Evolutionary conservation across 2,797 vertebrate species (phyloP), one percentile per base, ranked within the genome.

Genomic region (Echeneis naucrates): DNA sequence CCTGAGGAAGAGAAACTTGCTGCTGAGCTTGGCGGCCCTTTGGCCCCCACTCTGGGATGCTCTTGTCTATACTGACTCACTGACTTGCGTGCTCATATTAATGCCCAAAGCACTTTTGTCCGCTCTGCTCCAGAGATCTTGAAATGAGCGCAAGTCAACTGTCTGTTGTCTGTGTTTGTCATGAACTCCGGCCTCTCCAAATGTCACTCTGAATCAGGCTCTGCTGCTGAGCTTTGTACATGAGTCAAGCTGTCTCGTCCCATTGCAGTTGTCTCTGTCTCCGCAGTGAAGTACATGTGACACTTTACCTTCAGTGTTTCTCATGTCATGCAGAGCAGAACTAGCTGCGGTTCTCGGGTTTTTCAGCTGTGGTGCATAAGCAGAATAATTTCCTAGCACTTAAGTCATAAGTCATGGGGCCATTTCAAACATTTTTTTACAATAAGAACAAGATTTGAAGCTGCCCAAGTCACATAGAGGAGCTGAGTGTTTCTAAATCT

Each of bases 191-290:
- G 75, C 75, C 78, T 66, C 70, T 75, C 70, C 79, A 76, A 79
- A 86, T 84, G 89, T 89, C 90, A 85, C 26, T 68, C 72, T 67
- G 78, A 83, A 89, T 91, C 85, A 89, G 74, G 23, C 83, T 81
- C 80, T 70, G 65, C 61, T 80, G 80, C 68, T 32, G 47, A 35
- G 73, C 84, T 86, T 81, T 87, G 82, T 60, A 60, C 85, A 75
- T 65, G 76, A 89, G 81, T 88, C 86, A 77, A 68, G 62, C 58
- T 81, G 82, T 90, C 90, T 81, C 68, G 72, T 86, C 74, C 77
- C 76, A 76, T 88, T 27, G 56, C 75, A 32, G 72, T 45, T 30
- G 77, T 65, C 62, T 78, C 45, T 12, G 48, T 66, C 75, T 81
- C 68, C 61, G 58, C 58, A 68, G 52, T 47, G 61, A 78, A 82